Evolutionary conservation across 1,140 invertebrate species (phyloP).

Genomic region (Lepidurus packardi): DNA sequence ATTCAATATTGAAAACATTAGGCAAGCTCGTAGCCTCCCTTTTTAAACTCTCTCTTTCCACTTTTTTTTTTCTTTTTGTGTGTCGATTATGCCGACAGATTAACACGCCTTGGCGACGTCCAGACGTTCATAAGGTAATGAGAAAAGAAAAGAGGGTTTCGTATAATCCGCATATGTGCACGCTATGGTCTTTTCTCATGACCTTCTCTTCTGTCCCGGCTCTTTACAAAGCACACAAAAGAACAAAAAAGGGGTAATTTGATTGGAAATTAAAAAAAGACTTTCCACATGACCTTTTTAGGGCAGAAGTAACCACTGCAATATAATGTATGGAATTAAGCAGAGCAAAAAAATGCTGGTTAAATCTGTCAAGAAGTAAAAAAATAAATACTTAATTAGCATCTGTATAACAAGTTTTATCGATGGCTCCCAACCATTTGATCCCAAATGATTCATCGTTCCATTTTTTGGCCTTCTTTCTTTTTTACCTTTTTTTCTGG

Average conservation of each 20-base stretch:
- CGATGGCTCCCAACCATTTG: not conserved
- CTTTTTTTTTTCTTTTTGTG: not conserved
- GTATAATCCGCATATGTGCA: not conserved
- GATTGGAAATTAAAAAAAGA: not conserved
- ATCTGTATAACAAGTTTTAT: constrained; percentile 6
- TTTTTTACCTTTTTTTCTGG: not conserved
- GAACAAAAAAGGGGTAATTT: not conserved
- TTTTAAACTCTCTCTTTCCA: not conserved
- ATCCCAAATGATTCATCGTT: not conserved
- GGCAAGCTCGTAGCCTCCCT: not conserved
- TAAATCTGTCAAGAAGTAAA: no score
- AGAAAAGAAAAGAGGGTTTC: not conserved
- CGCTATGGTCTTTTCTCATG: constrained; percentile 5
- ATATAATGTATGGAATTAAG: not conserved
- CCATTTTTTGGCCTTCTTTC: not conserved
- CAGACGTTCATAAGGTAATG: constrained; percentile 21
- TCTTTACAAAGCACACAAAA: not conserved
- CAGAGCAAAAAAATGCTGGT: no score
- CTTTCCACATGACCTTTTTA: not conserved
- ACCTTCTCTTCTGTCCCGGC: not conserved
- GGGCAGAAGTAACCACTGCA: not conserved
- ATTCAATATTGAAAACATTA: not conserved
- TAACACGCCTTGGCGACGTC: constrained; percentile 20
- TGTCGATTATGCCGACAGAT: constrained; percentile 21
- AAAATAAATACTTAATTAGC: not conserved